Evolutionary conservation across 2,888 invertebrate genomes (phyloP), one percentile per base, ranked within the genome.

Genomic region (Pteria penguin): DNA sequence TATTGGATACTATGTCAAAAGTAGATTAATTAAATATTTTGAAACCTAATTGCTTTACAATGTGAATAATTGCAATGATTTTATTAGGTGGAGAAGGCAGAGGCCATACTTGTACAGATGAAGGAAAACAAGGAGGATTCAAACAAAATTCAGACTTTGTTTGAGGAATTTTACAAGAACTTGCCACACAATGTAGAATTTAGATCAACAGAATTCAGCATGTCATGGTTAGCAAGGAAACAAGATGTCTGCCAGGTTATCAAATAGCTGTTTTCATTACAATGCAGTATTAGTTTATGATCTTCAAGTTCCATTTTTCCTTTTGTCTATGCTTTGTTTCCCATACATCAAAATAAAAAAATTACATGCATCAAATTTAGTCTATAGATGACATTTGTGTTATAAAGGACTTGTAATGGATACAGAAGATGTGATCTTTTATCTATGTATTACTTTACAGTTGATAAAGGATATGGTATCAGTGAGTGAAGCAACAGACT

Each of bases 401-500:
- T n/a, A n/a, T n/a, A n/a, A n/a, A n/a, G n/a, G n/a, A n/a, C n/a
- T n/a, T n/a, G n/a, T n/a, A n/a, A n/a, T n/a, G n/a, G n/a, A n/a
- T n/a, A n/a, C n/a, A n/a, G n/a, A n/a, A n/a, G n/a, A n/a, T n/a
- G n/a, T n/a, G n/a, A n/a, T n/a, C n/a, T n/a, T n/a, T n/a, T n/a
- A n/a, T n/a, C n/a, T n/a, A n/a, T n/a, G n/a, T n/a, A n/a, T n/a
- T n/a, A n/a, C n/a, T n/a, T n/a, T 81, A 4, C 80, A 90, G 90
- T 72, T 90, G 70, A 82, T 90, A 18, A 83, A 85, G 45, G 91
- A 91, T 75, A 88, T 91, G 86, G 75, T 90, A 33, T 83, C 89
- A 8, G 89, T 91, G 11, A 88, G 86, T 79, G 91, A 91, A 75
- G 87, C 88, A n/a, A 90, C 91, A 31, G 82, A 87, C 79, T 91